Evolutionary conservation across 2,888 invertebrate species (phyloP), one percentile per base, ranked within the genome.

Genomic region (Dyspetes luteomarginatus): DNA sequence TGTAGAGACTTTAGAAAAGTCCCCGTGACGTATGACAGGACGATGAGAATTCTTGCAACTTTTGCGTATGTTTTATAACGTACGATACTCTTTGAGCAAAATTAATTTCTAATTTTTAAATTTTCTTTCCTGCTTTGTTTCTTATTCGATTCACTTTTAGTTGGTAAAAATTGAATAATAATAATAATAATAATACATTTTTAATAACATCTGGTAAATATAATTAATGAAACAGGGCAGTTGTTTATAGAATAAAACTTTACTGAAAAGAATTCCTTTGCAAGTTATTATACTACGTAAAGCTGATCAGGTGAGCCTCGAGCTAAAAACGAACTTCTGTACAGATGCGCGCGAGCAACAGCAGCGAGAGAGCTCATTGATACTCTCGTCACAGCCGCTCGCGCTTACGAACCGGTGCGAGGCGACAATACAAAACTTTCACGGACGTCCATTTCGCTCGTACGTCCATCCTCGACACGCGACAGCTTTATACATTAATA

Each of bases 351-450:
- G 24, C 45, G 50, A 17, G 17, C 62, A 12, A 3, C 36, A 12
- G 36, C 24, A 24, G 48, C 15, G 0, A 9, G 26, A n/a, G 60
- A 67, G 68, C 75, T 82, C 83, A 81, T 86, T 86, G 83, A 78
- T 52, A 84, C 82, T 86, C 86, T 26, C 69, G 69, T 50, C 80
- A 77, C 78, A 81, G 24, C 48, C 71, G 76, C 74, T 50, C 41
- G 50, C 48, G 75, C 28, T 71, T 72, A 62, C 43, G 48, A 76
- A 75, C 72, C 52, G 65, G 28, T 52, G 60, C 68, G 62, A 72
- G 52, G 28, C 76, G 72, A 71, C 75, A 60, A 72, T 78, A 17
- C 72, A 76, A 81, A 81, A 85, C 85, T 86, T 86, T 86, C 86
- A 84, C 86, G 82, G 73, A 81, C 77, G 77, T 76, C 67, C 36